Evolutionary conservation across 2,888 invertebrate species (phyloP).

Genomic region (Drosophila atripex): DNA sequence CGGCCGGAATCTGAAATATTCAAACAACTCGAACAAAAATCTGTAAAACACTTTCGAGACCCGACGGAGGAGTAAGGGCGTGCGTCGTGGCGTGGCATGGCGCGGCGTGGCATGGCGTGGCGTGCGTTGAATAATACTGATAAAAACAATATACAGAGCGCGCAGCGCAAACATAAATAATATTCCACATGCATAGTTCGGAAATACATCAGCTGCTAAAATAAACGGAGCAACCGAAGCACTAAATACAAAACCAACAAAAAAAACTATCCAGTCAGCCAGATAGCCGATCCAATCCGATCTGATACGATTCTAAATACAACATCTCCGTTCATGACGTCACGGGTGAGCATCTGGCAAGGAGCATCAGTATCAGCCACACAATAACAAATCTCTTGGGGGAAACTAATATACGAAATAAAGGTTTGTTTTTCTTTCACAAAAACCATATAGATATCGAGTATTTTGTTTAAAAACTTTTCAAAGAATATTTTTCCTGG

Average conservation of each 20-base stretch:
- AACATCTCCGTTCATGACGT: conserved; percentile 57
- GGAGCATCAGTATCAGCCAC: conserved; percentile 51
- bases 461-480: neutral
- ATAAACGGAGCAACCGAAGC: conserved; percentile 39
- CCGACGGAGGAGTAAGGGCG: conserved; percentile 8
- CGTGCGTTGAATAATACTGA: conserved; percentile 53
- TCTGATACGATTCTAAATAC: neutral
- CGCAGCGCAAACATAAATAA: conserved; percentile 51
- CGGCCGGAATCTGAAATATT: conserved; percentile 48
- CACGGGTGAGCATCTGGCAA: conserved; percentile 69
- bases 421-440: conserved; percentile 21
- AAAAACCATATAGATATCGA: neutral
- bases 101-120: conserved; percentile 11
- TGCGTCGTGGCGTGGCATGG: conserved; percentile 12
- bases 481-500: neutral
- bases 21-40: conserved; percentile 11
- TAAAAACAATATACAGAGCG: conserved; percentile 57
- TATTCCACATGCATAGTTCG: conserved; percentile 44
- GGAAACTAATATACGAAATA: conserved; percentile 19
- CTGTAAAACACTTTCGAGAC: conserved; percentile 14
- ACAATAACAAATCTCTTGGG: conserved; percentile 3
- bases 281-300: conserved; percentile 18
- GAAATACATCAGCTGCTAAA: conserved; percentile 67
- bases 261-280: conserved; percentile 24
- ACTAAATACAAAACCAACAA: conserved; percentile 39